Base-by-base conservation (phyloP, 2,888 invertebrate species). In the Deroplatys truncata region DNA sequence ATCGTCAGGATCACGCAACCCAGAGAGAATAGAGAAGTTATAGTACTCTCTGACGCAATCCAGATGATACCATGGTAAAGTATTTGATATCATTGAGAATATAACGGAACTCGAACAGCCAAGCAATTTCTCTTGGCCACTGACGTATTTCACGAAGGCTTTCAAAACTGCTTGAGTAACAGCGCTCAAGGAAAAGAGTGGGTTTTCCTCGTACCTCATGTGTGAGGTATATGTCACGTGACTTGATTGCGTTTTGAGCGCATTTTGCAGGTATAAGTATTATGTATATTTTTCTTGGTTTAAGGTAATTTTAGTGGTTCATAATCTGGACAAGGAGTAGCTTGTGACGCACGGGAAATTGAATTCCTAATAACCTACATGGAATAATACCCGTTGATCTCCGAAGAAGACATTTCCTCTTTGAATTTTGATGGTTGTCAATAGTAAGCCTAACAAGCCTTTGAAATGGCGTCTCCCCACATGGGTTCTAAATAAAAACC, bases 381-480 rank as follows among this genome's bases (percentile, higher is more conserved):
- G 20, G 20, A 72, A 5, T 5, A 72, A 25, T 20, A 72, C 7
- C 20, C 56, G 20, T 25, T 72, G 56, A 20, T 20, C 56, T 20
- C 56, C 9, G 25, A 20, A 72, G 20, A 72, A 72, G 56, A 72
- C 7, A 72, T 20, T 85, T 82, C 84, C 82, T 82, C 82, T 88
- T 90, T 31, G 82, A 88, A 88, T 89, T 90, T 89, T 90, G 90
- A 89, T 92, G 91, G 92, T 92, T 95, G 95, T 95, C 95, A 95
- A 94, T 95, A 94, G 94, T 94, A 94, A 94, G 94, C 94, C 94
- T 95, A 95, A 86, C 95, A 95, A 95, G 95, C 94, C 94, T 94
- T 95, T 95, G 95, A 95, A 96, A 96, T 96, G 96, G 96, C 96
- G 96, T 96, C 96, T 94, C 93, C 95, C 92, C 96, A 96, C 96